Base-by-base conservation (phyloP, 2,113 vertebrate genomes). In the Ammospiza nelsoni region DNA sequence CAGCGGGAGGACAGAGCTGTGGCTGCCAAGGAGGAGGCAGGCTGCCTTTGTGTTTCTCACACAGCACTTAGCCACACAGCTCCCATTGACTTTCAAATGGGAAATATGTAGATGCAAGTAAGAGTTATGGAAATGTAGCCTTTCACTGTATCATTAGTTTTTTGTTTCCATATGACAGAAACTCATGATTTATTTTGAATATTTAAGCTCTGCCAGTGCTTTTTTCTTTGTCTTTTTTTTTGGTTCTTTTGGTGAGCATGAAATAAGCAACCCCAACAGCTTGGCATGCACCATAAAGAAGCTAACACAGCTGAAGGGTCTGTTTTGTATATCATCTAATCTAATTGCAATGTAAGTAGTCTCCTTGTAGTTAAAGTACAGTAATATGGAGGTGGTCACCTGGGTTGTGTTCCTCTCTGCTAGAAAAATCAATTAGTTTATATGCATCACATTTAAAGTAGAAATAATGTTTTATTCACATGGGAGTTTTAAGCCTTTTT, bases 111-210 rank as follows among this genome's bases (percentile, higher is more conserved):
- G 85, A 96, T 95, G 54, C 22, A 51, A 89, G 76, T 69, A 90
- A 87, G 84, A 94, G 63, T 80, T 96, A 95, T 92, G 94, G 95
- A 96, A 97, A 96, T 96, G 76, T 72, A 93, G 95, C 72, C 87
- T 95, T 95, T 96, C 90, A 91, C 77, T 94, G 89, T 95, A 92
- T 95, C 95, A 96, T 96, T 97, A 97, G 91, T n/a, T 87, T 96
- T 96, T 94, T 95, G 63, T 91, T 97, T 96, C 91, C 95, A 95
- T 67, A 89, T 93, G 94, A 95, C 84, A 95, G 85, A 90, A 95
- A 94, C 52, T 95, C 85, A 80, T 92, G 66, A 91, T 90, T 95
- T 96, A 87, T 92, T 96, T 97, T 92, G 85, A 95, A 96, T 97
- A 90, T 79, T 92, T 87, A 90, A 93, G 91, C 28, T 35, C 35